phyloP scores from a whole-genome alignment of 2,888 invertebrate species.

The Gibbula magus region DNA sequence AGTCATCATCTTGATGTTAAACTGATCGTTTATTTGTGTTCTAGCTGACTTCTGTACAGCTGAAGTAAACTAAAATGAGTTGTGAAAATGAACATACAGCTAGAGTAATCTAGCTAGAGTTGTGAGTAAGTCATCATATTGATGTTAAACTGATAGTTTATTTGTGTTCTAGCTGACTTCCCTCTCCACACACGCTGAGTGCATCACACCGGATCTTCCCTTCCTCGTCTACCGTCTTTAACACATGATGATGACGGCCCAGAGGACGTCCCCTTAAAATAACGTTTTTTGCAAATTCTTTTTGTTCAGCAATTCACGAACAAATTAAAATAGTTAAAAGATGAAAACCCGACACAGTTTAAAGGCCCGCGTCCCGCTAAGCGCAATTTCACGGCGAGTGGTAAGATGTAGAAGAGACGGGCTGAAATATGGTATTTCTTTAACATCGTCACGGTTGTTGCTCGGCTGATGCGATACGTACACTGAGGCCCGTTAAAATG shows the following conservation, averaged over 20 bases:
- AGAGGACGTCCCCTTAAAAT: neutral
- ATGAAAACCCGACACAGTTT: neutral
- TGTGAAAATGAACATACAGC: too few relatives aligned
- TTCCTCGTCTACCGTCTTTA: neutral
- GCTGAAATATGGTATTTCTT: slow-evolving; percentile 2
- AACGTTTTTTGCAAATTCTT: neutral
- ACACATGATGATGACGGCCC: slow-evolving; percentile 3
- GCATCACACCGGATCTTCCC: neutral
- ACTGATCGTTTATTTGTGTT: too few relatives aligned
- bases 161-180: too few relatives aligned
- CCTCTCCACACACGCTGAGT: too few relatives aligned
- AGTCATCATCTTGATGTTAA: too few relatives aligned
- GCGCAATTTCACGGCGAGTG: slow-evolving; percentile 20
- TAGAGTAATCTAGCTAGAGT: too few relatives aligned
- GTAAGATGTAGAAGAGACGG: neutral
- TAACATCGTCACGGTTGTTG: slow-evolving; percentile 19
- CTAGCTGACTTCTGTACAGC: too few relatives aligned
- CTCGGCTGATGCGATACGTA: neutral
- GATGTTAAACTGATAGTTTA: too few relatives aligned
- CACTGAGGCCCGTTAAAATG: neutral
- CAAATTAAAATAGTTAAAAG: slow-evolving; percentile 15
- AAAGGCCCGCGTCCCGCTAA: slow-evolving; percentile 21
- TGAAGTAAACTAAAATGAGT: too few relatives aligned
- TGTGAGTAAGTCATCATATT: too few relatives aligned
- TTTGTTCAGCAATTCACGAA: slow-evolving; percentile 6